Base-by-base conservation (phyloP, 23 tunicate species). In the Diplosoma virens region DNA sequence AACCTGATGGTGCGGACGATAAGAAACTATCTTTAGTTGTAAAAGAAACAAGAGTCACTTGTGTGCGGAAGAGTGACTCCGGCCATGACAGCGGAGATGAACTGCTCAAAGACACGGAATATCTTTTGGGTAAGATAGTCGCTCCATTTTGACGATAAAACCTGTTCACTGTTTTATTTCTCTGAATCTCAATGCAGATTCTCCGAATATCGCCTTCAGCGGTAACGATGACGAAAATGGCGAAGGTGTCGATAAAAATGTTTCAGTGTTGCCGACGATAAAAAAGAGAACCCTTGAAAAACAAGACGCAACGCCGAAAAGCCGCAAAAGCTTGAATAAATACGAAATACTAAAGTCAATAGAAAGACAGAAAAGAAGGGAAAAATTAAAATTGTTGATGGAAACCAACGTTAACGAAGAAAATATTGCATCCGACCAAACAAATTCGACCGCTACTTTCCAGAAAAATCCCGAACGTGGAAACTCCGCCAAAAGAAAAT, bases 61-160 rank as follows among this genome's bases (percentile, higher is more conserved):
- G 9, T 63, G 24, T 28, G 35, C 3, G 22, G 54, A 36, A 37
- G 24, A 24, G 22, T 24, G 20, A 22, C 21, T 50, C 61, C 6
- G 61, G 26, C 34, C 35, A 72, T 3, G 61, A 72, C 22, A 47
- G 37, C 33, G 78, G 27, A 3, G 78, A 72, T 22, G 78, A 72
- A 23, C 30, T 72, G 3, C 36, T 72, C 20, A 72, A 72, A 23
- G 34, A 72, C n/a, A 72, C 78, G 18, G 46, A 17, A 20, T 72
- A 72, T 50, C 23, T 72, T 5, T 16, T 72, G 17, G 78, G 78
- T 72, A 65, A 25, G 25, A 20, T 56, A 21, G 16, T 56, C 22
- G 64, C 5, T 9, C 5, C 50, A 41, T 14, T 14, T 41, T 41
- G 9, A 41, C 50, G 9, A 7, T 41, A 41, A 41, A n/a, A n/a